These are phyloP conservation scores for Takifugu bimaculatus DNA, from an alignment of 2,113 vertebrate species.

Conservation along the genomic window DNA sequence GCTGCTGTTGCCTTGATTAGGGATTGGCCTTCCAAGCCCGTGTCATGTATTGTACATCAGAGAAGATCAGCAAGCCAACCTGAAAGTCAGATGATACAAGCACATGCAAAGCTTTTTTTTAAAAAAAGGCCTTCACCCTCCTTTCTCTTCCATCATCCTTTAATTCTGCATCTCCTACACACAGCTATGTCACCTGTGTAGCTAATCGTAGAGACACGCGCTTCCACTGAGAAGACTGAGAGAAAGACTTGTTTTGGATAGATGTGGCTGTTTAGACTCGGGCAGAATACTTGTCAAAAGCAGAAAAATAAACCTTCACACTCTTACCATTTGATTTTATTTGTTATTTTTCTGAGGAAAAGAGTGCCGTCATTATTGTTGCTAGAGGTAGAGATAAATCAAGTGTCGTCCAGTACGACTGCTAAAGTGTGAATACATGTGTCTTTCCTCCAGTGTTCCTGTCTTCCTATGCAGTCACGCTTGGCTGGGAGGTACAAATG, in stretches of 20 bases:
- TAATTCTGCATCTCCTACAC: slow-evolving; percentile 13
- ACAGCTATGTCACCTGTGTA: slow-evolving; percentile 13
- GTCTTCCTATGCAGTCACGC: too few relatives aligned
- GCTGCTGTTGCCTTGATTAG: slow-evolving; percentile 64
- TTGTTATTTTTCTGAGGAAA: too few relatives aligned
- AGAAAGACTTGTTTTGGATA: slow-evolving; percentile 33
- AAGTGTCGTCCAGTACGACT: too few relatives aligned
- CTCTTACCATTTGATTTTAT: too few relatives aligned
- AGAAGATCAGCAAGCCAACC: slow-evolving; percentile 74
- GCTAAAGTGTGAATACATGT: too few relatives aligned
- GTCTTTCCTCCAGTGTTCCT: too few relatives aligned
- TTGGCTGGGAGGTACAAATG: too few relatives aligned
- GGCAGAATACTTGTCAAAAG: slow-evolving; percentile 50
- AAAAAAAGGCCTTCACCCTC: slow-evolving; percentile 2
- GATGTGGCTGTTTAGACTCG: slow-evolving; percentile 61
- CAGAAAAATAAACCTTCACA: too few relatives aligned
- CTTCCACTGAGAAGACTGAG: slow-evolving; percentile 8
- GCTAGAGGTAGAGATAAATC: too few relatives aligned
- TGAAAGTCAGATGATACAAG: slow-evolving; percentile 77
- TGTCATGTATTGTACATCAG: slow-evolving; percentile 79
- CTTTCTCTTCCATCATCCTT: background rate
- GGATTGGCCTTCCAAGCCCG: slow-evolving; percentile 45
- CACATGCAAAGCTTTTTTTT: slow-evolving; percentile 61
- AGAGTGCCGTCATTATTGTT: too few relatives aligned
- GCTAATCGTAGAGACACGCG: background rate